Conservation (phyloP, 2,888 invertebrate species). For the Celastrina argiolus region DNA sequence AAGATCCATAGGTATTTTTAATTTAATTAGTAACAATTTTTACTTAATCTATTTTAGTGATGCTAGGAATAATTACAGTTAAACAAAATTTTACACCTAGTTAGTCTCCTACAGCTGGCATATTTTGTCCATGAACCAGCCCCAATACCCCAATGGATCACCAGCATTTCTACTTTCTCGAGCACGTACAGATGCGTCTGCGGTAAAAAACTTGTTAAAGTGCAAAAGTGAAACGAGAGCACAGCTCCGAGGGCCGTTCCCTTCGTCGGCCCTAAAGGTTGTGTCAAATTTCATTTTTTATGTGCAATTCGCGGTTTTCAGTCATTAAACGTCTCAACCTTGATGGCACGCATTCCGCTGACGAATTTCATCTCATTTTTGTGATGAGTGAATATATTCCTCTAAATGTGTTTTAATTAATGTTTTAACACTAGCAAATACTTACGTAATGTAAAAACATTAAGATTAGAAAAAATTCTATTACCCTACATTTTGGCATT, state of each 20-base stretch:
- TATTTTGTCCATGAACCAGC: not conserved
- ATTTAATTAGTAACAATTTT: too few species aligned
- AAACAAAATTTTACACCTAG: too few species aligned
- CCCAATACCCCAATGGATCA: not conserved
- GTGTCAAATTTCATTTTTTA: constrained; percentile 20
- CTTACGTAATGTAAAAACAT: too few species aligned
- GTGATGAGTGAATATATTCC: not conserved
- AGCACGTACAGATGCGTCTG: constrained; percentile 44
- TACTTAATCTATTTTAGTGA: too few species aligned
- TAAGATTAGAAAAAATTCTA: too few species aligned
- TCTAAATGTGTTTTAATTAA: constrained; percentile 1
- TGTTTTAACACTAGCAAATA: not conserved
- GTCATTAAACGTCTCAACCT: constrained; percentile 1
- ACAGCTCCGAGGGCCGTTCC: constrained; percentile 33
- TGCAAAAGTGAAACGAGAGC: constrained; percentile 50
- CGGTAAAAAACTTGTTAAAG: constrained; percentile 54
- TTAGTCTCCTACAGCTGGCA: too few species aligned
- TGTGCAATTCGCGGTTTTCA: constrained; percentile 2
- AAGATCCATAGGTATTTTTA: too few species aligned
- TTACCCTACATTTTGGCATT: too few species aligned
- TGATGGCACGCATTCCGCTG: not conserved
- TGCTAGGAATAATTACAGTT: too few species aligned
- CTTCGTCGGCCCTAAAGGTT: constrained; percentile 6
- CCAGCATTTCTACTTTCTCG: not conserved
- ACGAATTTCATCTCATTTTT: constrained; percentile 3